phyloP scores from a whole-genome alignment of 1,140 invertebrate genomes.

The Hylyphantes graminicola region DNA sequence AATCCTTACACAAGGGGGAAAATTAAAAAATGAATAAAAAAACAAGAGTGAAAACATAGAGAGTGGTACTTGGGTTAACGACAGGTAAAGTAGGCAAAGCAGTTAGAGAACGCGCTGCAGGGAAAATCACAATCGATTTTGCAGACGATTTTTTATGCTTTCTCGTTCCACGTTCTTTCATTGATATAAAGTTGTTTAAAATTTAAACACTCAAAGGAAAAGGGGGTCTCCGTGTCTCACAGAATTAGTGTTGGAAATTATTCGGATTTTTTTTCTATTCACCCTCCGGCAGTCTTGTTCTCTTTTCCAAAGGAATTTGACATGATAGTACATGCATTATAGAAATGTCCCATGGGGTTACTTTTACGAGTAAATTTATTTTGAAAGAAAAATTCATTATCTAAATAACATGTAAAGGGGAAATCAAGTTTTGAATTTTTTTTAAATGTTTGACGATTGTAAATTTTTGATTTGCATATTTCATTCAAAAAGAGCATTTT shows the following conservation, averaged over 20 bases:
- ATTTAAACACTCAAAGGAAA: slow-evolving; percentile 21
- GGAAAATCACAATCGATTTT: slow-evolving; percentile 17
- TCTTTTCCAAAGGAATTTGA: not conserved
- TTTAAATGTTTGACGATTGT: no score
- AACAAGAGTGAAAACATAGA: slow-evolving; percentile 11
- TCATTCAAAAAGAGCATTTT: no score
- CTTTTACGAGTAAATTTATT: no score
- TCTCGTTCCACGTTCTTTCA: not conserved
- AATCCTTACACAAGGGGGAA: not conserved
- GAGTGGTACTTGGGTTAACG: not conserved
- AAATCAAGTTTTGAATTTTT: no score
- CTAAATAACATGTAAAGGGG: no score
- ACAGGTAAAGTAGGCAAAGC: slow-evolving; percentile 30
- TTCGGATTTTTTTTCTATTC: not conserved
- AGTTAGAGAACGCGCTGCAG: slow-evolving; percentile 25
- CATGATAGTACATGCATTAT: no score
- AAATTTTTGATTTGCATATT: no score
- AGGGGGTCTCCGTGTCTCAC: not conserved
- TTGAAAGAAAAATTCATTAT: no score
- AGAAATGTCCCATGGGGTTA: no score
- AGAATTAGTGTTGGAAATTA: not conserved
- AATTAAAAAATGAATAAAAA: not conserved
- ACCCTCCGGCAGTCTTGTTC: not conserved
- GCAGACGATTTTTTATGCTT: not conserved
- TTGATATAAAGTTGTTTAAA: slow-evolving; percentile 21